Base-by-base conservation (phyloP, 2,113 vertebrate species). In the Mus spicilegus region DNA sequence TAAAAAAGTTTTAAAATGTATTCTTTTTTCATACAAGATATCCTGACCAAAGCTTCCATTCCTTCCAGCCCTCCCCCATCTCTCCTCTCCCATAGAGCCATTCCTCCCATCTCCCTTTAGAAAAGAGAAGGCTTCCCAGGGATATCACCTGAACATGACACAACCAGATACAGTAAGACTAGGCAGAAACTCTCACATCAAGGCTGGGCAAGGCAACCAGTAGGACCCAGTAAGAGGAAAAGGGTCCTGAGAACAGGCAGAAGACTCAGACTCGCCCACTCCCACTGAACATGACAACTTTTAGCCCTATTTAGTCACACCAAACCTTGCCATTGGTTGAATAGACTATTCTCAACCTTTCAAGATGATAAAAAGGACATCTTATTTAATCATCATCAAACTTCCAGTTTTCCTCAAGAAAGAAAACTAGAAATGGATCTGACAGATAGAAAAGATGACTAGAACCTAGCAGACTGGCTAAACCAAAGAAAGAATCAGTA, bases 401-500 rank as follows among this genome's bases (percentile, higher is more conserved):
- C 88, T 94, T 90, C 33, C 56, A 87, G 12, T 90, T 89, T 97
- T 97, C 19, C 46, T 94, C 86, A n/a, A 86, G 63, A 72, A 93
- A 73, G 22, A 84, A 36, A 61, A 69, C 49, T 90, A 90, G 63
- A 94, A 90, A 72, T 89, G 69, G 67, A 91, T 61, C 36, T 22
- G 28, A 61, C n/a, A 61, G 81, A 14, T 42, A 42, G 0, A 42
- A 42, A 90, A 19, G 49, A 85, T 76, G 82, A 94, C 26, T 42
- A 70, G 58, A 93, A n/a, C 58, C 70, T 91, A 76, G 89, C 39
- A 89, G 51, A 87, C 89, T 91, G 30, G 33, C 54, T 4, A 82
- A 26, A 65, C n/a, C 54, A 36, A 78, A 91, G 49, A 36, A 78
- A 91, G 49, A 81, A 51, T 96, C 46, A 26, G 46, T 86, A 86